phyloP scores from a whole-genome alignment of 2,888 invertebrate genomes.

The Drosophila kanekoi region DNA sequence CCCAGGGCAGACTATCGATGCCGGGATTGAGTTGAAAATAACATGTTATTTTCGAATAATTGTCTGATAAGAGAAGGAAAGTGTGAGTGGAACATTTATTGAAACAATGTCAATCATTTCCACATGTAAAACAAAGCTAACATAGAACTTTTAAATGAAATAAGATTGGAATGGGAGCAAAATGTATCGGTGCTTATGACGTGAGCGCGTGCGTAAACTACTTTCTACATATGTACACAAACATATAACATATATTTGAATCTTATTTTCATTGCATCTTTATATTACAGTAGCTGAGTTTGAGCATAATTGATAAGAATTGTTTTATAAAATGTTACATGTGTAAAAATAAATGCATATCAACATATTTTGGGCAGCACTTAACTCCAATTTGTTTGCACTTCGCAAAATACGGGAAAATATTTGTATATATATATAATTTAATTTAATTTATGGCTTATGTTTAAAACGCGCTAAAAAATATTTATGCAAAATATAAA shows the following conservation, averaged over 20 bases:
- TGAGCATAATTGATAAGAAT: background rate
- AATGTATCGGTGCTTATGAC: background rate
- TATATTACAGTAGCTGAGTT: background rate
- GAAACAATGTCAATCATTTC: conserved; percentile 30
- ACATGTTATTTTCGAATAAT: conserved; percentile 74
- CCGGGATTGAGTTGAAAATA: conserved; percentile 57
- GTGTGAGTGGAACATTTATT: conserved; percentile 42
- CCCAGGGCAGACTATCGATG: conserved; percentile 25
- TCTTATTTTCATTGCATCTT: too few relatives aligned
- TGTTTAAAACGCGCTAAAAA: background rate
- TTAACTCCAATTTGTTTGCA: too few relatives aligned
- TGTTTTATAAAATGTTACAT: background rate
- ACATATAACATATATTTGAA: too few relatives aligned
- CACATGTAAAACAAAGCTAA: conserved; percentile 8
- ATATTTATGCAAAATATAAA: background rate
- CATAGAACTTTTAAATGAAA: background rate
- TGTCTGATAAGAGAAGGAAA: conserved; percentile 67
- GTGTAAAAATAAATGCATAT: background rate
- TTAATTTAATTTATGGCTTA: too few relatives aligned
- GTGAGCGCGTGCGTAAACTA: background rate
- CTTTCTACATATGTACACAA: too few relatives aligned
- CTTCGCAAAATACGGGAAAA: too few relatives aligned
- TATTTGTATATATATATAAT: too few relatives aligned
- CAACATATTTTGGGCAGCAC: too few relatives aligned
- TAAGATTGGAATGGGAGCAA: background rate